A percentile compares a stretch with the other conserved stretches of the same genome.
Evolutionary conservation across 2,113 vertebrate species (phyloP).

Genomic region (Haemorhous mexicanus): DNA sequence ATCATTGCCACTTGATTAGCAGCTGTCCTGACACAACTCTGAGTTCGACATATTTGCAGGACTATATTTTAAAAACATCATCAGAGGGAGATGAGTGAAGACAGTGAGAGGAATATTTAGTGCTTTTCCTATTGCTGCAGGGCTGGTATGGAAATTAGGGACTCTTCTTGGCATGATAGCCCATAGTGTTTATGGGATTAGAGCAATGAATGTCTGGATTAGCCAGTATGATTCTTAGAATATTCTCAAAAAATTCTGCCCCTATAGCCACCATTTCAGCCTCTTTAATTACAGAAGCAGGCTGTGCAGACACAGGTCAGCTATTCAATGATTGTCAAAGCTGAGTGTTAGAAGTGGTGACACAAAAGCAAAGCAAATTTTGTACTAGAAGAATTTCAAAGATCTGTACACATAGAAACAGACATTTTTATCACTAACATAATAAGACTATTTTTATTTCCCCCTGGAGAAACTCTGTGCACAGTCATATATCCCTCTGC

Average conservation of each 20-base stretch:
- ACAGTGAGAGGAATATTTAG: not conserved
- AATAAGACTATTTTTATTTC: not conserved
- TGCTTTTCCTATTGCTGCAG: not conserved
- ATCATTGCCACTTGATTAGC: constrained; percentile 29
- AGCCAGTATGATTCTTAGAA: not conserved
- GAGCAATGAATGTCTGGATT: not conserved
- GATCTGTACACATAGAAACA: not conserved
- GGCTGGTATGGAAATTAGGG: constrained; percentile 20
- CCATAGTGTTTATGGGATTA: not conserved
- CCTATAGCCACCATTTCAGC: not conserved
- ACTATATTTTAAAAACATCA: not conserved
- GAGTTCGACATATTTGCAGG: not conserved
- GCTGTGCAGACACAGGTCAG: not conserved
- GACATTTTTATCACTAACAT: not conserved
- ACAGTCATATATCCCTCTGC: not conserved
- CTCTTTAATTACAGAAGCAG: not conserved
- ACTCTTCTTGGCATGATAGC: not conserved
- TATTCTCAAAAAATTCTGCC: not conserved
- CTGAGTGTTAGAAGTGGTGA: not conserved
- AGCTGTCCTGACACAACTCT: constrained; percentile 37
- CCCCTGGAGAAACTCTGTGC: not conserved
- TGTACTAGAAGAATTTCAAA: not conserved
- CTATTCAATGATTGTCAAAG: not conserved
- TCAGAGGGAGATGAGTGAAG: not conserved
- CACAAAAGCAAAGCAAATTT: constrained; percentile 10